Base-by-base conservation (phyloP, 2,113 vertebrate genomes). In the Puma concolor region DNA sequence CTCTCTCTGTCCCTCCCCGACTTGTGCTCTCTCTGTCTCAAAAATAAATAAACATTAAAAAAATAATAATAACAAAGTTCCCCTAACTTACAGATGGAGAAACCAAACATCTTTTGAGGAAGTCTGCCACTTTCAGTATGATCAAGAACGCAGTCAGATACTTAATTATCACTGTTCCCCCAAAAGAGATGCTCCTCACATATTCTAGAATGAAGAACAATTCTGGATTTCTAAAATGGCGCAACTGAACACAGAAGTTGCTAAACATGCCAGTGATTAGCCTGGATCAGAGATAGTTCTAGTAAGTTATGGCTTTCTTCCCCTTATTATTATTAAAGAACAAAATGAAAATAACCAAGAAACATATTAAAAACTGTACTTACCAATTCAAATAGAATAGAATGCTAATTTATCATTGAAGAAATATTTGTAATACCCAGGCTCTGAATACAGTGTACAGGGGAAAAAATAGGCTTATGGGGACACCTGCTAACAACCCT, bases 401-500 rank as follows among this genome's bases (percentile, higher is more conserved):
- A 81, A 77, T 66, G 9, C 27, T 88, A 50, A 80, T 90, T 71
- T 4, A 76, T 71, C 33, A 85, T n/a, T 96, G 21, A 77, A 71
- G 66, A 94, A 91, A 89, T 83, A 54, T 36, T 72, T 19, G 48
- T 87, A 93, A 72, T 82, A 87, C 91, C 19, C 33, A 91, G 9
- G 2, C 57, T 64, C 33, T 76, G 31, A 95, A 48, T 71, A 92
- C 52, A 77, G 25, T 66, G 12, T 64, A 57, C 17, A 27, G n/a
- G 2, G 2, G 48, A 3, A 19, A 0, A 38, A 33, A 2, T 13
- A 84, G 52, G 33, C 3, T 95, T 36, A 9, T n/a, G 10, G 1
- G 12, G 19, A 93, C 1, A 38, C 5, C 14, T 82, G 5, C 76
- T 57, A 74, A 84, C 38, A 88, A n/a, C 19, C 5, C 23, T 71